Conservation (phyloP, 1,140 invertebrate genomes). For the Drosophila auraria region DNA sequence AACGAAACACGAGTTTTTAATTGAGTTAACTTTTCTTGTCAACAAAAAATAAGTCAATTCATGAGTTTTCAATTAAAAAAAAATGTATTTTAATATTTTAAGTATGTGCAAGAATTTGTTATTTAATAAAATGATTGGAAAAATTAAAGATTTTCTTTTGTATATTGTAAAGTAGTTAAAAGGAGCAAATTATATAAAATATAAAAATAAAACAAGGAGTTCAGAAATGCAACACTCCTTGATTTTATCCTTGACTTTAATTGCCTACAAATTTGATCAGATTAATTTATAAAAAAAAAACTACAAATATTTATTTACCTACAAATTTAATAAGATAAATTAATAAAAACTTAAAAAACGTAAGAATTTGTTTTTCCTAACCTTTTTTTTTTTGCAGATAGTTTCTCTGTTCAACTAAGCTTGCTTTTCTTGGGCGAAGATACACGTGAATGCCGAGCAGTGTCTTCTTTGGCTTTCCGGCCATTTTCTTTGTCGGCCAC, state of each 20-base stretch:
- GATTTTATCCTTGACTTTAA: no score
- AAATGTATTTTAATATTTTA: neutral
- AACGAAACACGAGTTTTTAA: slow-evolving; percentile 64
- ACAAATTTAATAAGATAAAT: no score
- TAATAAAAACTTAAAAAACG: neutral
- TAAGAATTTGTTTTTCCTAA: no score
- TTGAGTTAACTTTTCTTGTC: slow-evolving; percentile 57
- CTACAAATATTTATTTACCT: no score
- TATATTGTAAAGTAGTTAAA: neutral
- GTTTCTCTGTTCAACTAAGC: neutral
- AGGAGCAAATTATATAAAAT: neutral
- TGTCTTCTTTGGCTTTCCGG: slow-evolving; percentile 8
- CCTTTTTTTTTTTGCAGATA: no score
- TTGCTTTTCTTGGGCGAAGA: neutral
- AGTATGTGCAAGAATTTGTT: neutral
- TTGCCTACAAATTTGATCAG: no score
- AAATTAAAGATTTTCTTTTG: neutral
- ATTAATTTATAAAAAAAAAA: no score
- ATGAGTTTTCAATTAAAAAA: neutral
- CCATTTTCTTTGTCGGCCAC: slow-evolving; percentile 9
- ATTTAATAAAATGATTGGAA: neutral
- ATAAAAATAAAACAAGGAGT: neutral
- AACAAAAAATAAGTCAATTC: neutral
- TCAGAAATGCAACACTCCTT: no score
- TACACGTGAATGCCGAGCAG: slow-evolving; percentile 21